These are phyloP conservation scores for Aldrovandia affinis DNA, from an alignment of 2,797 vertebrate genomes.

Conservation along the genomic window DNA sequence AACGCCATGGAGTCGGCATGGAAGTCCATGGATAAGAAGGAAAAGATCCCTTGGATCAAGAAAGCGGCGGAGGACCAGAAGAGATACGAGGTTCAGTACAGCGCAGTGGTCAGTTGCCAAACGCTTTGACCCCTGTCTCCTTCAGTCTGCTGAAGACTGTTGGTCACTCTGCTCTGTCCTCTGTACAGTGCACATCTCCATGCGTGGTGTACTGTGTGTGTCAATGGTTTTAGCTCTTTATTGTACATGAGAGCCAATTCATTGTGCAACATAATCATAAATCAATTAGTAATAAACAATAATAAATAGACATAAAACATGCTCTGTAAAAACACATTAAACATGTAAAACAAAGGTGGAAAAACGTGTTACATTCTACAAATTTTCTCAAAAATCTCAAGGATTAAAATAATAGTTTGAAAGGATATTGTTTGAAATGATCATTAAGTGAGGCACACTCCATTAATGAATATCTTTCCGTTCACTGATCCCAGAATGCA, in stretches of 20 bases:
- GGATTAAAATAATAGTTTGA: background rate
- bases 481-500: too few relatives aligned
- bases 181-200: background rate
- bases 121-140: slow-evolving; percentile 58
- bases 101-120: slow-evolving; percentile 70
- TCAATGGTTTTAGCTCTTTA: too few relatives aligned
- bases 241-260: too few relatives aligned
- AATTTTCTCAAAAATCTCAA: too few relatives aligned
- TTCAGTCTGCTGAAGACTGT: slow-evolving; percentile 52
- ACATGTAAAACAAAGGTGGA: too few relatives aligned
- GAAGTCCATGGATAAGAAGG: slow-evolving; percentile 82
- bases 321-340: too few relatives aligned
- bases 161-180: slow-evolving; percentile 34
- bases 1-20: slow-evolving; percentile 73
- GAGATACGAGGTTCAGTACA: slow-evolving; percentile 78
- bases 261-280: too few relatives aligned
- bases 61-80: slow-evolving; percentile 83
- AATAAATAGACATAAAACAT: too few relatives aligned
- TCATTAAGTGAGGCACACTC: background rate
- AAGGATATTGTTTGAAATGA: background rate
- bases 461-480: background rate
- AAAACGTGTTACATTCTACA: too few relatives aligned
- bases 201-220: too few relatives aligned
- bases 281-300: too few relatives aligned
- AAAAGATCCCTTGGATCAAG: slow-evolving; percentile 82